These are phyloP conservation scores for Papilio machaon DNA, from an alignment of 1,140 invertebrate species.

Conservation along the genomic window DNA sequence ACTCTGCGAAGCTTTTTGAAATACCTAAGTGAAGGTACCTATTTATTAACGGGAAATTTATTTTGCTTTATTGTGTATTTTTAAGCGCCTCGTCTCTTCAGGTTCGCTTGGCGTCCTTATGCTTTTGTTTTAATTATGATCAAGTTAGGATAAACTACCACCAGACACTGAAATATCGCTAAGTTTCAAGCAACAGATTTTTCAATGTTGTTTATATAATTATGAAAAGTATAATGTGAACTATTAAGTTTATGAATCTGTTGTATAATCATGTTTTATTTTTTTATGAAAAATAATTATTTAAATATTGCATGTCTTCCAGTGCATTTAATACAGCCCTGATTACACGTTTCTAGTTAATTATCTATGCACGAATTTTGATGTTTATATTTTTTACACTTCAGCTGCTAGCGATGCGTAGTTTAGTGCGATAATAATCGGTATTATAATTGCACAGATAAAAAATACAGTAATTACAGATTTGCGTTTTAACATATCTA, in stretches of 20 bases:
- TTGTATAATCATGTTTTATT: too few relatives aligned
- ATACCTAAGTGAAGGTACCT: neutral
- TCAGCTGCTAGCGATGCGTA: constrained; percentile 11
- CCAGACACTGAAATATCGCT: neutral
- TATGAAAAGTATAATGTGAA: neutral
- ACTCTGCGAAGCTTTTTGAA: constrained; percentile 14
- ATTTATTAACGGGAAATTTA: constrained; percentile 7
- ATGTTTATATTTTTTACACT: constrained; percentile 17
- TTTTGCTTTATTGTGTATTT: neutral
- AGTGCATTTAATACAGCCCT: neutral
- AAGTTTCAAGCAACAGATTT: neutral
- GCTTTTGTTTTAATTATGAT: neutral
- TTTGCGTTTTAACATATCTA: neutral
- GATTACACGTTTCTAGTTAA: constrained; percentile 13
- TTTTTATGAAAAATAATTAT: neutral
- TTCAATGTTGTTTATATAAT: neutral
- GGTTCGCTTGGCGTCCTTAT: neutral
- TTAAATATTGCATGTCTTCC: neutral
- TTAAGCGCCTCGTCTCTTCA: neutral
- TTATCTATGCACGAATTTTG: constrained; percentile 7
- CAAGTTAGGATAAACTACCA: neutral
- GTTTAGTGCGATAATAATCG: neutral
- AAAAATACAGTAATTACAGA: neutral
- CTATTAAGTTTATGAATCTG: too few relatives aligned
- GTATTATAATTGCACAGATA: constrained; percentile 1